Evolutionary conservation across 2,113 vertebrate species (phyloP), one percentile per base, ranked within the genome.

Genomic region (Polypterus senegalus): DNA sequence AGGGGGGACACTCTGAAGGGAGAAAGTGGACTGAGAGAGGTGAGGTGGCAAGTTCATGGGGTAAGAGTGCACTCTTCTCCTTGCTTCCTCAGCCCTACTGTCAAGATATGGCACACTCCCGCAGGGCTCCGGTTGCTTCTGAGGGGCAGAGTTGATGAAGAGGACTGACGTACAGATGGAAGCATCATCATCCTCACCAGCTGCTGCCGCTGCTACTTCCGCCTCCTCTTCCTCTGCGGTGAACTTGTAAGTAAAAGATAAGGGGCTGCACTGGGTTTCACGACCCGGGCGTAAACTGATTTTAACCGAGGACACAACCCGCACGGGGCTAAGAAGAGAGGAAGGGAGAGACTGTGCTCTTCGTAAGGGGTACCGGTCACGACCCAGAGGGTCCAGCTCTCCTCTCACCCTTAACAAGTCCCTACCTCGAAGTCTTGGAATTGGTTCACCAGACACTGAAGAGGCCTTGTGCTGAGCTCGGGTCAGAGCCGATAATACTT

Each of bases 301-400:
- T 11, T 88, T 92, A 63, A 99, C 78, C 3, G 92, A 93, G 46
- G 96, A 95, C 57, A 97, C 92, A 1, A 95, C 88, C 61, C 77
- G 86, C 5, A 90, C 75, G 1, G 92, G 92, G 54, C 70, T 90
- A 51, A 90, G 63, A 46, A 93, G 64, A 0, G 91, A 83, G 55
- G 81, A 75, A 4, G 94, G 94, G 57, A 99, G 76, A n/a, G 96
- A 99, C 59, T 88, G 90, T 63, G 94, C 91, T 47, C 94, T 86
- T 69, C 88, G 78, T 3, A 97, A 69, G 8, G 88, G 88, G 67
- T 69, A 87, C 54, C 83, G 60, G 11, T 49, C 6, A 9, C 48
- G 9, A 45, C 7, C 8, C 79, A 0, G 78, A 71, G 66, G 75
- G 79, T 54, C 77, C 62, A 54, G 76, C 66, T 49, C 78, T 61